phyloP scores from a whole-genome alignment of 2,113 vertebrate species.

The Sorex araneus region DNA sequence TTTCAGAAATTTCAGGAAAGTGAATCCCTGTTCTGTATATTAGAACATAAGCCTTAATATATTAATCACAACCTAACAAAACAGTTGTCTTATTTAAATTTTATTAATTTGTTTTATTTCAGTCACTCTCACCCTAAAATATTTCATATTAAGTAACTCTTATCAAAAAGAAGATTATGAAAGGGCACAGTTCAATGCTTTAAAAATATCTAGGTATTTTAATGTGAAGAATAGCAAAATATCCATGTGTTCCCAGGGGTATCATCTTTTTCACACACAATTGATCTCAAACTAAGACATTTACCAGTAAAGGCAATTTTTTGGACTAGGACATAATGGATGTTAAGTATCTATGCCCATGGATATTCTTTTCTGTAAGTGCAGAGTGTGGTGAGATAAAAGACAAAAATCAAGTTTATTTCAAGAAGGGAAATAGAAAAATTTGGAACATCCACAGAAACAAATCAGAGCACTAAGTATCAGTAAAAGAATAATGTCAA shows the following conservation, averaged over 20 bases:
- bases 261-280: neutral
- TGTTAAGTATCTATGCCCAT: neutral
- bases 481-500: neutral
- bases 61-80: constrained; percentile 37
- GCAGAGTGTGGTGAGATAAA: neutral
- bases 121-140: neutral
- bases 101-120: neutral
- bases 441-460: neutral
- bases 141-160: neutral
- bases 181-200: neutral
- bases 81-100: neutral
- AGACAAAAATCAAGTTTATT: constrained; percentile 3
- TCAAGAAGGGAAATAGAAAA: neutral
- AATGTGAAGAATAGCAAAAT: constrained; percentile 1
- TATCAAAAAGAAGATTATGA: neutral
- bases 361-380: neutral
- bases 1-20: neutral
- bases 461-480: constrained; percentile 31
- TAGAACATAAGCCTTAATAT: neutral
- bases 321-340: neutral
- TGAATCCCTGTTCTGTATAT: too few relatives aligned
- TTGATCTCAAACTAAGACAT: neutral
- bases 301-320: neutral
- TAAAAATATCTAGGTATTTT: constrained; percentile 11
- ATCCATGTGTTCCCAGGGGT: neutral